phyloP scores from a whole-genome alignment of 1,140 invertebrate genomes.

The Daktulosphaira vitifoliae region DNA sequence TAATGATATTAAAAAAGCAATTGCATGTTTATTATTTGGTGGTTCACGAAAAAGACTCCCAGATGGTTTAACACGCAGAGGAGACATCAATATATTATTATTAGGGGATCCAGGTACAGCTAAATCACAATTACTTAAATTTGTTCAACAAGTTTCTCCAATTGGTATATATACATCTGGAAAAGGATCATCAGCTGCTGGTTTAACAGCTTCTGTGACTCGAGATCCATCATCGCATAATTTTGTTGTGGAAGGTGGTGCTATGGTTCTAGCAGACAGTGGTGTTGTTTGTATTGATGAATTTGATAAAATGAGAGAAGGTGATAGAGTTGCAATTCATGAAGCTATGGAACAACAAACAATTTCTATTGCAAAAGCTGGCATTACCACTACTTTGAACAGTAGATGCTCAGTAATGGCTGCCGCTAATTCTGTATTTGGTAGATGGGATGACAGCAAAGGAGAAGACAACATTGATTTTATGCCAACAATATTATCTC shows the following conservation, averaged over 20 bases:
- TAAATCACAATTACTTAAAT: constrained; percentile 96
- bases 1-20: constrained; percentile 93
- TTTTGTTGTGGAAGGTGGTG: constrained; percentile 99
- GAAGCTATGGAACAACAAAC: constrained; percentile 99
- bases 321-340: constrained; percentile 97
- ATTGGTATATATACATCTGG: constrained; percentile 97
- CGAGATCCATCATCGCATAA: constrained; percentile 89
- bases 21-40: constrained; percentile 91
- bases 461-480: constrained; percentile 99
- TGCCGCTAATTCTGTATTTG: constrained; percentile 97
- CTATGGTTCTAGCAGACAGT: constrained; percentile 98
- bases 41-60: constrained; percentile 82
- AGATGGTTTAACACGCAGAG: constrained; percentile 87
- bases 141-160: constrained; percentile 91
- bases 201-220: constrained; percentile 94
- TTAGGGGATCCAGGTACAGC: constrained; percentile 98
- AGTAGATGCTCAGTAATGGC: constrained; percentile 96
- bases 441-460: constrained; percentile 96
- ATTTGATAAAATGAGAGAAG: constrained; percentile 99
- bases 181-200: constrained; percentile 97
- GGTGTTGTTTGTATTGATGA: constrained; percentile 99
- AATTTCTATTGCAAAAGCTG: constrained; percentile 99
- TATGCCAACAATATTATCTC: constrained; percentile 99
- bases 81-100: constrained; percentile 93
- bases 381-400: constrained; percentile 97